Percentiles rank a stretch among this genome's conserved stretches.
Conservation (phyloP, 2,797 vertebrate genomes). For the Florisuga fusca region DNA sequence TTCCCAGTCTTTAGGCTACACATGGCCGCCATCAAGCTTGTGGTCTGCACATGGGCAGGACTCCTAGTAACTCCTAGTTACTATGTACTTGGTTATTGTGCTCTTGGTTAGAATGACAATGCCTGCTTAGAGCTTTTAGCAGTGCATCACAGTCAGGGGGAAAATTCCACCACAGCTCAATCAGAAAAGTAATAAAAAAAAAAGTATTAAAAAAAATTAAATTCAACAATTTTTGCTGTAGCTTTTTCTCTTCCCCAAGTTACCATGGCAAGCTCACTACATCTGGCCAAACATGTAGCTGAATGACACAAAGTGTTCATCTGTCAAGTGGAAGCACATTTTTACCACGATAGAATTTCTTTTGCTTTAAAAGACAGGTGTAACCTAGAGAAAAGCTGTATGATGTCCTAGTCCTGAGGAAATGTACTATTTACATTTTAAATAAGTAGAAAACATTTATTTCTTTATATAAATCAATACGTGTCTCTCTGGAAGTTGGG, state of each 20-base stretch:
- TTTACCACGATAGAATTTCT: not conserved
- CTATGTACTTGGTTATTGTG: not conserved
- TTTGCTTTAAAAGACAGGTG: not conserved
- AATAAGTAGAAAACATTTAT: not conserved
- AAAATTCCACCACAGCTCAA: not conserved
- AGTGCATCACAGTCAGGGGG: not conserved
- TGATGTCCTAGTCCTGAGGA: not conserved
- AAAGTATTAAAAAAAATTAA: too few relatives aligned
- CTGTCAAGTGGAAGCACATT: not conserved
- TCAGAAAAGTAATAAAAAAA: not conserved
- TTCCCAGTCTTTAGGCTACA: not conserved
- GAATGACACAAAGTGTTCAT: not conserved
- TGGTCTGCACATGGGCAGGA: not conserved
- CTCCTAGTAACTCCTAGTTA: not conserved
- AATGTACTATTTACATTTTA: not conserved
- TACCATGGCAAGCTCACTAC: not conserved
- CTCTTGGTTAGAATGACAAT: not conserved
- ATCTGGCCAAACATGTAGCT: fast-evolving
- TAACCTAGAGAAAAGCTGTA: not conserved
- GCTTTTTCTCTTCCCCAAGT: not conserved
- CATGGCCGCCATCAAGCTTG: not conserved
- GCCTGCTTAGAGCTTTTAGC: not conserved
- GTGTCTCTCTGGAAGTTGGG: not conserved
- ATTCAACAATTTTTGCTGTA: not conserved
- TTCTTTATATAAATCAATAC: not conserved